phyloP scores from a whole-genome alignment of 2,797 vertebrate species.

The Borostomias antarcticus region DNA sequence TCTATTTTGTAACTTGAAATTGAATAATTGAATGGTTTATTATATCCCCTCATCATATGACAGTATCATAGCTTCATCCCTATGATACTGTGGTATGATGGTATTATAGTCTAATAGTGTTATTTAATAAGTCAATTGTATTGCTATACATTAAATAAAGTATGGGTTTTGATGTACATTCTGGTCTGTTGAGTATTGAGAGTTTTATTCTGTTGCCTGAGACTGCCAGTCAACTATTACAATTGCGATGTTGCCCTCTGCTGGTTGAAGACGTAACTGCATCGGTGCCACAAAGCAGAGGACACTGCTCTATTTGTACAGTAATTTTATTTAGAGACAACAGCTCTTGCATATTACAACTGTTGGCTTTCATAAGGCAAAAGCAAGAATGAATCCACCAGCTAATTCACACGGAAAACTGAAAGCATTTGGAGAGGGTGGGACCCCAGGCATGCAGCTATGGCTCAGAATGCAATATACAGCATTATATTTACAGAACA shows the following conservation, averaged over 20 bases:
- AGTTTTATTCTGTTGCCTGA: not conserved
- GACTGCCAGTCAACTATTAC: not conserved
- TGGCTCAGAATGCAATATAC: conserved; percentile 98
- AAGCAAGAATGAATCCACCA: conserved; percentile 98
- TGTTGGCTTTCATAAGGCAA: conserved; percentile 99
- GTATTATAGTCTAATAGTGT: conserved; percentile 81
- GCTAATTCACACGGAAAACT: conserved; percentile 93
- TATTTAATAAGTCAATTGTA: conserved; percentile 96
- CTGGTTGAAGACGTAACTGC: conserved; percentile 12
- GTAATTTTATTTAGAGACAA: conserved; percentile 98
- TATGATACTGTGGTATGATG: conserved; percentile 58
- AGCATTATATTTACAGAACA: conserved; percentile 97
- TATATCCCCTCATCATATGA: conserved; percentile 80
- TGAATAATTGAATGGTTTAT: conserved; percentile 68
- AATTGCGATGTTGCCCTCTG: conserved; percentile 39
- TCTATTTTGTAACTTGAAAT: conserved; percentile 86
- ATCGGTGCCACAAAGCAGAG: conserved; percentile 41
- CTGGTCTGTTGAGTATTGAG: conserved; percentile 26
- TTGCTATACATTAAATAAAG: conserved; percentile 95
- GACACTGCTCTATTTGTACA: conserved; percentile 85
- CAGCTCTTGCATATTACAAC: conserved; percentile 99
- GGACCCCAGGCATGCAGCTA: conserved; percentile 89
- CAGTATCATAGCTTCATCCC: conserved; percentile 85
- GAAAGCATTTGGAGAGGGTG: conserved; percentile 83
- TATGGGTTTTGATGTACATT: conserved; percentile 90